Base-by-base conservation (phyloP, 2,113 vertebrate genomes). In the Tricholaema leucomelas region DNA sequence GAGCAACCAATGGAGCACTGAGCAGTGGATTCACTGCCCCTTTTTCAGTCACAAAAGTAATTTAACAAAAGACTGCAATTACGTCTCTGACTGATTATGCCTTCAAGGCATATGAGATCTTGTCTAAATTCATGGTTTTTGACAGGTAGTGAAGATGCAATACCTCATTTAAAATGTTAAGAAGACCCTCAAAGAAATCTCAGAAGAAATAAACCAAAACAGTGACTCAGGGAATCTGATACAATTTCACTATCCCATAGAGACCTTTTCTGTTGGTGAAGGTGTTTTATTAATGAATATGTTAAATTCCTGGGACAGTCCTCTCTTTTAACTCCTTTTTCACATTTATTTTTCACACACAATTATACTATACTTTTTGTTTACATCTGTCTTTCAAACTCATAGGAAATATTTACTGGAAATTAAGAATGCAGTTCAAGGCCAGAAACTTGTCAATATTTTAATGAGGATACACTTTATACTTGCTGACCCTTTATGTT, bases 351-450 rank as follows among this genome's bases (percentile, higher is more conserved):
- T 79, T 88, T 91, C 40, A 35, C 38, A 36, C 35, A 79, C 27
- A 61, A 69, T 25, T 82, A 19, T 2, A 2, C 36, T 4, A 2
- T 46, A 75, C 27, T n/a, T 15, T 61, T 61, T 15, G 35, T 46
- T 86, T 83, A 50, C 36, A n/a, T 90, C 58, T 81, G 36, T n/a
- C 59, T 91, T 90, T 93, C 88, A 93, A 61, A 81, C 46, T 80
- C 50, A 36, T 58, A 81, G 25, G 50, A 81, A 83, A 88, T 8
- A 19, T 46, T 90, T 63, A 31, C 14, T 71, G 66, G 56, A 94
- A 93, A 66, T 79, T 56, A 81, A 85, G 46, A 66, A 79, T 27
- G 76, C 21, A 81, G 50, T 66, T 93, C 63, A 87, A 91, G 86
- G 71, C 56, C 81, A 91, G 81, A 72, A 95, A 82, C 13, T 27